Conservation (phyloP, 1,140 invertebrate species). For the Zaprionus davidi region DNA sequence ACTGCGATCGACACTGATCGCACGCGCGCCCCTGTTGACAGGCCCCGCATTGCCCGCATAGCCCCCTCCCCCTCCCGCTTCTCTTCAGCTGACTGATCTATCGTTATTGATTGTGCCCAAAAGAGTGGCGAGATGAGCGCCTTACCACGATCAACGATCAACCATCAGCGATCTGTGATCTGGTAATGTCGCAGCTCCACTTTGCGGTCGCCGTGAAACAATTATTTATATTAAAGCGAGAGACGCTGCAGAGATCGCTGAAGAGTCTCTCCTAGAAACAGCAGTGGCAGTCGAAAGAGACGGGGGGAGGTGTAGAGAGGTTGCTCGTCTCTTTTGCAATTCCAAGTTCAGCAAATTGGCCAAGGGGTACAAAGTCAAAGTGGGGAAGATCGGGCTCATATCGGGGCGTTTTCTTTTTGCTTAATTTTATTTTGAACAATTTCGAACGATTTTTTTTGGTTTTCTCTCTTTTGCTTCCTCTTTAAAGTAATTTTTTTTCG, state of each 20-base stretch:
- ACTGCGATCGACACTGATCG: conserved; percentile 65
- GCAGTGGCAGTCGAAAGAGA: neutral
- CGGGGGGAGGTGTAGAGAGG: neutral
- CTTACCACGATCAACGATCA: conserved; percentile 18
- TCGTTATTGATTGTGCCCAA: conserved; percentile 78
- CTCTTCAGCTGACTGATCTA: conserved; percentile 53
- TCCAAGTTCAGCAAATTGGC: conserved; percentile 24
- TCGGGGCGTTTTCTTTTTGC: conserved; percentile 74
- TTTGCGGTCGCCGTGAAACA: conserved; percentile 59
- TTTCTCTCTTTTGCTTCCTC: conserved; percentile 41
- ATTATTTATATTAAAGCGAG: conserved; percentile 74
- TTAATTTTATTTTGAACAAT: conserved; percentile 79
- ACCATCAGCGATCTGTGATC: conserved; percentile 10
- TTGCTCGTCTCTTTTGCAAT: conserved; percentile 1
- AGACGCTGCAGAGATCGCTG: conserved; percentile 9
- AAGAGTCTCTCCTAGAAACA: conserved; percentile 23
- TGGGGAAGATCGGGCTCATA: conserved; percentile 23
- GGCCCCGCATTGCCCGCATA: conserved; percentile 4
- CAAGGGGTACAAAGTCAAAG: conserved; percentile 16
- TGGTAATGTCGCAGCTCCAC: conserved; percentile 35
- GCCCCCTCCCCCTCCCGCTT: neutral
- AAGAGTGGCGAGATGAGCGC: conserved; percentile 49
- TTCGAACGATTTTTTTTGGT: conserved; percentile 38
- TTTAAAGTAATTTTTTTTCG: conserved; percentile 57
- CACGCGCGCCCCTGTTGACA: conserved; percentile 50